Evolutionary conservation across 2,113 vertebrate species (phyloP).

Genomic region (western clawed frog (Xenopus tropicalis)): DNA sequence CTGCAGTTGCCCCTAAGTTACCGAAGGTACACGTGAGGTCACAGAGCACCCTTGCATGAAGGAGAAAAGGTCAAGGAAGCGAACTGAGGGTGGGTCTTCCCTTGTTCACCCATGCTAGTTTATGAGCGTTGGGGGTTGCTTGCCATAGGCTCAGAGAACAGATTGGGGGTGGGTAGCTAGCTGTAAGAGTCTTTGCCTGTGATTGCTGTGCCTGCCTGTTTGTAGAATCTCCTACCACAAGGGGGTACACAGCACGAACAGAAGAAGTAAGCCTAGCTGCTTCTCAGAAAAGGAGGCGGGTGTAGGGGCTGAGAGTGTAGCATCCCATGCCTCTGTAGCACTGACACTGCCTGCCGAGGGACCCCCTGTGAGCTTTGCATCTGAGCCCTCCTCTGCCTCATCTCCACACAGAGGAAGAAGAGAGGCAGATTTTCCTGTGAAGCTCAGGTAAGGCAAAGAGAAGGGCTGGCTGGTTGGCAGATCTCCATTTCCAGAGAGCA

Average conservation of each 20-base stretch:
- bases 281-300: conserved; percentile 24
- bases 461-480: conserved; percentile 11
- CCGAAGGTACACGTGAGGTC: background rate
- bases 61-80: conserved; percentile 33
- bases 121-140: conserved; percentile 15
- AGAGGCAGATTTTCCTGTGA: conserved; percentile 20
- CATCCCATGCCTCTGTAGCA: conserved; percentile 37
- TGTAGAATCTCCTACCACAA: conserved; percentile 41
- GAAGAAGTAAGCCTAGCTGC: conserved; percentile 32
- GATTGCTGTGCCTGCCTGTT: conserved; percentile 24
- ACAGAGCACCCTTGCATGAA: conserved; percentile 29
- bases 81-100: conserved; percentile 13
- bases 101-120: background rate
- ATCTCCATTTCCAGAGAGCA: conserved; percentile 28
- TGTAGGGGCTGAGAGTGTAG: conserved; percentile 9
- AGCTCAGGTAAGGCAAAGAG: conserved; percentile 25
- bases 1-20: too few species aligned
- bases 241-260: conserved; percentile 37
- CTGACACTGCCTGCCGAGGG: conserved; percentile 37
- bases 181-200: conserved; percentile 1
- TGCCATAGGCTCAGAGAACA: conserved; percentile 8
- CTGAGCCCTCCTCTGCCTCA: conserved; percentile 22
- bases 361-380: conserved; percentile 27
- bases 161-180: conserved; percentile 6
- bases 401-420: conserved; percentile 15